These are phyloP conservation scores for Dendrolimus punctatus DNA, from an alignment of 1,140 invertebrate genomes.

Conservation along the genomic window DNA sequence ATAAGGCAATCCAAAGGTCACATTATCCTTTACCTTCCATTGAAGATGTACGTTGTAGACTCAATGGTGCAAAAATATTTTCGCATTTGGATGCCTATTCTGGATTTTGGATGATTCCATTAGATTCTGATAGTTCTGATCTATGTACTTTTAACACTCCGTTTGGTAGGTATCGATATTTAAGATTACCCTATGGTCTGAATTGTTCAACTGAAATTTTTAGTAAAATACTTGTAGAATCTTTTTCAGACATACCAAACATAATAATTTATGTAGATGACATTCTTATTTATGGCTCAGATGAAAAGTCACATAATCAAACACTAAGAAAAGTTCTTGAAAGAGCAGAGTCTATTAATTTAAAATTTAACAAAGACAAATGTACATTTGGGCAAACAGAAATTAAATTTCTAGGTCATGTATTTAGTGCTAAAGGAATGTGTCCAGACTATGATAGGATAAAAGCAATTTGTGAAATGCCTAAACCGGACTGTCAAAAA, in stretches of 20 bases:
- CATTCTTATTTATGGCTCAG: neutral
- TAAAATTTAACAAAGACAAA: constrained; percentile 5
- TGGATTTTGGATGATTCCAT: neutral
- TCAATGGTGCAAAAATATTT: neutral
- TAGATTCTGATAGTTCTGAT: neutral
- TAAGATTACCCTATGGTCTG: neutral
- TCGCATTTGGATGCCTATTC: constrained; percentile 1
- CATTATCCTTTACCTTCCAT: constrained; percentile 1
- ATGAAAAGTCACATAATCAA: neutral
- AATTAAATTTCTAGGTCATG: constrained; percentile 1
- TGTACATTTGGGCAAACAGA: neutral
- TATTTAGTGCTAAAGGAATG: constrained; percentile 1
- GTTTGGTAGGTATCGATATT: neutral
- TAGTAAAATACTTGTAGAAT: neutral
- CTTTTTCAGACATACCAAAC: neutral
- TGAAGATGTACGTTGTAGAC: neutral
- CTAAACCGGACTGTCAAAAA: too few species aligned
- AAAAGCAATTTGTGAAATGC: too few species aligned
- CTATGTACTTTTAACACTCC: neutral
- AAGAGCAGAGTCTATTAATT: neutral
- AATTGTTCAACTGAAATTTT: neutral
- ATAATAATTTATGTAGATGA: neutral
- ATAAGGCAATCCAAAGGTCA: neutral
- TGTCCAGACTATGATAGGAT: neutral
- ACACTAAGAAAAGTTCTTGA: neutral